Conservation (phyloP, 1,140 invertebrate species). For the Macrobrachium rosenbergii region DNA sequence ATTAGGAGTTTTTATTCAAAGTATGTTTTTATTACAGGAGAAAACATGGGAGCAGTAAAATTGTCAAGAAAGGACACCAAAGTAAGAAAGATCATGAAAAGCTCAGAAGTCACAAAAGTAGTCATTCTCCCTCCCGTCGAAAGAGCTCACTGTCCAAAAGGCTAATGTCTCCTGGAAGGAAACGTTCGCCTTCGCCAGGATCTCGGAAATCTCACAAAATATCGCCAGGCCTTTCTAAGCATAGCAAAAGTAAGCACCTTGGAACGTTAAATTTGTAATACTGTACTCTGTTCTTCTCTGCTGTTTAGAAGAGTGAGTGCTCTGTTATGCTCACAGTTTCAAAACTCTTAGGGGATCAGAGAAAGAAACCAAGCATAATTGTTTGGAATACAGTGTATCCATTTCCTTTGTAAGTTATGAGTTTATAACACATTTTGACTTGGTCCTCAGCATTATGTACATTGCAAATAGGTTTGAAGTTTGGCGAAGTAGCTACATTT, state of each 20-base stretch:
- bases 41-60: slow-evolving; percentile 43
- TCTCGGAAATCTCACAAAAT: slow-evolving; percentile 46
- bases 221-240: slow-evolving; percentile 35
- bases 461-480: no score
- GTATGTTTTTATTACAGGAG: slow-evolving; percentile 15
- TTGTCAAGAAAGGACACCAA: slow-evolving; percentile 23
- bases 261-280: neutral
- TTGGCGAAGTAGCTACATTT: no score
- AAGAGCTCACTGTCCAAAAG: slow-evolving; percentile 45
- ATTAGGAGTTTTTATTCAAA: neutral
- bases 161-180: slow-evolving; percentile 40
- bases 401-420: no score
- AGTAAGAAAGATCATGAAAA: slow-evolving; percentile 51
- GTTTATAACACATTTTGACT: no score
- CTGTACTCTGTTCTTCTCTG: neutral
- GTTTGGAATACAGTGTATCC: no score
- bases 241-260: slow-evolving; percentile 42
- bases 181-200: slow-evolving; percentile 33
- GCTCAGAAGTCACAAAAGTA: slow-evolving; percentile 36
- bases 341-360: no score
- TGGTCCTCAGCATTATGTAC: no score
- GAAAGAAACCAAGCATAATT: no score
- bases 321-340: neutral
- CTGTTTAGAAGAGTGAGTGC: neutral
- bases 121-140: slow-evolving; percentile 35